Conservation (phyloP, 2,113 vertebrate genomes). For the Corythornis madagascariensis region DNA sequence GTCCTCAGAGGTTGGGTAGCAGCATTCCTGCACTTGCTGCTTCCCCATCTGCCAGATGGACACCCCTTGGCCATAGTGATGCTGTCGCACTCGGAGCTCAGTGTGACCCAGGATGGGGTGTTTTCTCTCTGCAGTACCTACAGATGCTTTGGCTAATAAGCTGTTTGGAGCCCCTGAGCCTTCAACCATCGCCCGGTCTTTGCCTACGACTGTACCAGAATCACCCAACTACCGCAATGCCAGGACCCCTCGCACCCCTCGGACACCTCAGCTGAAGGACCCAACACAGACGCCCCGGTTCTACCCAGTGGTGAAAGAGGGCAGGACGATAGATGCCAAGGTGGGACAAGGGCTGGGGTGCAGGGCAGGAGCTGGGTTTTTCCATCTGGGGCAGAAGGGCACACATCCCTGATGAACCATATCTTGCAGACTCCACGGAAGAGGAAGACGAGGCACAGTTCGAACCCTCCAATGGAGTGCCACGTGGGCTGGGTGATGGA, state of each 20-base stretch:
- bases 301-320: conserved; percentile 98
- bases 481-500: conserved; percentile 99
- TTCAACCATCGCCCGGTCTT: conserved; percentile 89
- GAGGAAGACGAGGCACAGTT: conserved; percentile 97
- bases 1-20: background rate
- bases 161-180: conserved; percentile 94
- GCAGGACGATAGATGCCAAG: conserved; percentile 94
- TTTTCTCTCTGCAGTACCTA: conserved; percentile 83
- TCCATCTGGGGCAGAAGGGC: too few relatives aligned
- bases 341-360: conserved; percentile 55
- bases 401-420: fast-evolving
- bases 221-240: conserved; percentile 93
- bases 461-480: conserved; percentile 96
- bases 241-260: conserved; percentile 93
- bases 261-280: conserved; percentile 94
- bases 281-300: conserved; percentile 91
- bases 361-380: background rate
- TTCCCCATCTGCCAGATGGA: fast-evolving
- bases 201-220: conserved; percentile 96
- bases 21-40: background rate
- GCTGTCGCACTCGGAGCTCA: background rate
- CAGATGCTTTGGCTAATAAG: conserved; percentile 96
- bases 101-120: background rate
- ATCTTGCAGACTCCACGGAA: conserved; percentile 91
- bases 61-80: background rate